Evolutionary conservation across 1,140 invertebrate species (phyloP).

Genomic region (Drosophila sechellia): DNA sequence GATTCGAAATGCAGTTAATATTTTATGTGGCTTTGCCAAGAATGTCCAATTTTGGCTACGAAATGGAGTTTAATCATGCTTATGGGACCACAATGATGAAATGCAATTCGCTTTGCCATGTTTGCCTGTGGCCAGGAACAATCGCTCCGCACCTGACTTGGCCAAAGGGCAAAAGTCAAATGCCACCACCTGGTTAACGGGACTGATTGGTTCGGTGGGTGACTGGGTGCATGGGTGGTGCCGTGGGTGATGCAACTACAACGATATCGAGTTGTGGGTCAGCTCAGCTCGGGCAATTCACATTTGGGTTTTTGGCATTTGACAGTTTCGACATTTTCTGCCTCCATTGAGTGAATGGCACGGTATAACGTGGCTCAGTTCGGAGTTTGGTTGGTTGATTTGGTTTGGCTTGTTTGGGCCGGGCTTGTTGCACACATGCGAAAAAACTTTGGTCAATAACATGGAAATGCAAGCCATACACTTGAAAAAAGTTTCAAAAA

Average conservation of each 20-base stretch:
- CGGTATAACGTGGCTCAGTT: conserved; percentile 11
- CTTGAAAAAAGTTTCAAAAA: too few species aligned
- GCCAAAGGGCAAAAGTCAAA: conserved; percentile 44
- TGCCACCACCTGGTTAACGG: conserved; percentile 42
- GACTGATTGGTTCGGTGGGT: conserved; percentile 19
- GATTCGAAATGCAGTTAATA: conserved; percentile 34
- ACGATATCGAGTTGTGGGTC: conserved; percentile 35
- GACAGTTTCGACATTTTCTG: conserved; percentile 79
- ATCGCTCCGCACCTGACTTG: conserved; percentile 25
- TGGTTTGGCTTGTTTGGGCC: background rate
- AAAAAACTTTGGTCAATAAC: conserved; percentile 58
- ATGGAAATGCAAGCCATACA: conserved; percentile 45
- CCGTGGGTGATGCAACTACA: conserved; percentile 18
- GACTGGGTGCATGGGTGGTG: background rate
- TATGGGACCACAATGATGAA: conserved; percentile 42
- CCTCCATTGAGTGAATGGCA: conserved; percentile 52
- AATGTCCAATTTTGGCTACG: conserved; percentile 18
- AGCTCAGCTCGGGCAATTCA: conserved; percentile 47
- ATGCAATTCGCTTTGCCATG: conserved; percentile 72
- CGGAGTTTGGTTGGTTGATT: conserved; percentile 1
- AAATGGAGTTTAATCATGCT: conserved; percentile 61
- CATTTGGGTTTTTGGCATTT: conserved; percentile 81
- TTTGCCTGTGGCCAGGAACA: conserved; percentile 31
- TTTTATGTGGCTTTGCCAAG: conserved; percentile 34
- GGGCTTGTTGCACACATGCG: conserved; percentile 35